A percentile compares a stretch with the other conserved stretches of the same genome.
Conservation (phyloP, 2,888 invertebrate genomes). For the Orthonevra nobilis region DNA sequence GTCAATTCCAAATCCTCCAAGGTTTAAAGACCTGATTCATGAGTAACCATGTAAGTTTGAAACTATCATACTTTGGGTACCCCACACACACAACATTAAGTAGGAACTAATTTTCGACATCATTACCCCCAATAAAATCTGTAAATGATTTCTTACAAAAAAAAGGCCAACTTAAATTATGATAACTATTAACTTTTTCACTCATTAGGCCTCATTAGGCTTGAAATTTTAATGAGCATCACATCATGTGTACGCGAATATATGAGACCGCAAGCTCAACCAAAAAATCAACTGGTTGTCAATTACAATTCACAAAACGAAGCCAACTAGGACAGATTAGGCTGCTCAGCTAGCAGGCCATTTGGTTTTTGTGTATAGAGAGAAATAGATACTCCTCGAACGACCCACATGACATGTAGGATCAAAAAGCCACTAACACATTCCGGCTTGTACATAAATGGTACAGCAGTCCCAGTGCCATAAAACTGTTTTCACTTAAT, state of each 20-base stretch:
- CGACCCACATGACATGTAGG: slow-evolving; percentile 56
- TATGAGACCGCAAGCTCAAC: not conserved
- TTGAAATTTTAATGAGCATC: slow-evolving; percentile 28
- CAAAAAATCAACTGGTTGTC: slow-evolving; percentile 61
- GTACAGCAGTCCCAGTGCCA: slow-evolving; percentile 48
- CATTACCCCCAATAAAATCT: too few species aligned
- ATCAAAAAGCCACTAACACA: slow-evolving; percentile 47
- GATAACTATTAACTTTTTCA: slow-evolving; percentile 25
- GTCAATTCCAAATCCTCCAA: too few species aligned
- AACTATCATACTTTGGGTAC: too few species aligned
- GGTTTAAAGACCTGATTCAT: too few species aligned
- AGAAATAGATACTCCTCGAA: slow-evolving; percentile 39
- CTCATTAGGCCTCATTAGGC: slow-evolving; percentile 32
- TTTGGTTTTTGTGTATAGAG: slow-evolving; percentile 27
- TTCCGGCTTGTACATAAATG: slow-evolving; percentile 18
- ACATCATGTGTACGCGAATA: not conserved
- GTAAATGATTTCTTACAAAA: too few species aligned
- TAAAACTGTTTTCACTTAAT: slow-evolving; percentile 69
- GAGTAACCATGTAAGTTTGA: too few species aligned
- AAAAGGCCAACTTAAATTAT: too few species aligned
- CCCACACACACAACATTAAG: too few species aligned
- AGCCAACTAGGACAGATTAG: slow-evolving; percentile 34
- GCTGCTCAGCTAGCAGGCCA: slow-evolving; percentile 4
- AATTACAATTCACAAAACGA: slow-evolving; percentile 38
- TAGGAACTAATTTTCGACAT: too few species aligned